Evolutionary conservation across 2,888 invertebrate species (phyloP).

Genomic region (Gnatocerus cornutus): DNA sequence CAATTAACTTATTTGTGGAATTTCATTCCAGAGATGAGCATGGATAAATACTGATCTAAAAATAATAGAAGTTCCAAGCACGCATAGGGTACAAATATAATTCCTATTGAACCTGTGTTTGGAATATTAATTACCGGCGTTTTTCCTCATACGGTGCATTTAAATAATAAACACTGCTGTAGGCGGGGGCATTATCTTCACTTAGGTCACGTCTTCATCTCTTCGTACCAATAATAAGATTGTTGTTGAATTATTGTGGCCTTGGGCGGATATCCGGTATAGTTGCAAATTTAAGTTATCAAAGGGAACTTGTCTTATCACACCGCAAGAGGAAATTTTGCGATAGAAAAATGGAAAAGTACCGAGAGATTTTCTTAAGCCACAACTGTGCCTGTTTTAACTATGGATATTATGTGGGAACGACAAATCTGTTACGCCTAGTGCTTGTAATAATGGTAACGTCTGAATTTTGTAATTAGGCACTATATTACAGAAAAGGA

Average conservation of each 20-base stretch:
- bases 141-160: constrained; percentile 6
- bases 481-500: constrained; percentile 25
- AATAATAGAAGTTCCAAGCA: constrained; percentile 24
- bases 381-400: no score
- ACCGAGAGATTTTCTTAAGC: background rate
- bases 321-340: constrained; percentile 28
- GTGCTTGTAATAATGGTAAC: constrained; percentile 27
- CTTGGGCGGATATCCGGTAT: constrained; percentile 37
- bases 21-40: background rate
- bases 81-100: constrained; percentile 13
- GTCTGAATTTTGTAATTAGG: constrained; percentile 30
- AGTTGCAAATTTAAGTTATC: constrained; percentile 39
- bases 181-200: background rate
- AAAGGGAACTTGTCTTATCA: constrained; percentile 46
- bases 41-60: constrained; percentile 29
- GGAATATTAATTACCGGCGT: constrained; percentile 27
- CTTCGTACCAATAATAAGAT: constrained; percentile 16
- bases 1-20: constrained; percentile 1
- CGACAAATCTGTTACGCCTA: constrained; percentile 6
- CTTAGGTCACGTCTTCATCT: constrained; percentile 22
- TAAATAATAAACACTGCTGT: background rate
- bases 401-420: constrained; percentile 19
- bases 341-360: background rate
- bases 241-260: constrained; percentile 33
- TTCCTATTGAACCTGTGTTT: constrained; percentile 17